These are phyloP conservation scores for Druceiella hillmani DNA, from an alignment of 2,888 invertebrate genomes.

Conservation along the genomic window DNA sequence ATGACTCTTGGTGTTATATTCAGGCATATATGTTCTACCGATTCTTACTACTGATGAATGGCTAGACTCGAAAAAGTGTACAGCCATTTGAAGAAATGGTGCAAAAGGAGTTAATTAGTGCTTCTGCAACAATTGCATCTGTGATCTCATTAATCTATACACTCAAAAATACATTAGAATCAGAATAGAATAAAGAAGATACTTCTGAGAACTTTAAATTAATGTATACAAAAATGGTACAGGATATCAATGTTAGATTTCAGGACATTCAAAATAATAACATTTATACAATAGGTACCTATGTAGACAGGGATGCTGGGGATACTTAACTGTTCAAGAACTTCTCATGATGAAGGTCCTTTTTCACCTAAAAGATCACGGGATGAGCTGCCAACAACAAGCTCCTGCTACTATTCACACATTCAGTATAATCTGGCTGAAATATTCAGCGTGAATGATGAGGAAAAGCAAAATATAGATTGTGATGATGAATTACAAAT, in stretches of 20 bases:
- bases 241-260: conserved; percentile 8
- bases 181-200: too few species aligned
- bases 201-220: too few species aligned
- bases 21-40: too few species aligned
- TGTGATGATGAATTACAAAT: conserved; percentile 6
- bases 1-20: too few species aligned
- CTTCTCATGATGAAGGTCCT: conserved; percentile 10
- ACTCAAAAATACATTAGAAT: too few species aligned
- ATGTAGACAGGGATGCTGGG: conserved; percentile 8
- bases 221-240: too few species aligned
- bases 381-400: conserved; percentile 6
- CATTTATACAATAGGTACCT: conserved; percentile 14
- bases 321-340: conserved; percentile 11
- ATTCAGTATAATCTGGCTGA: conserved; percentile 11
- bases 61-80: too few species aligned
- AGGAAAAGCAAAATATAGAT: conserved; percentile 14
- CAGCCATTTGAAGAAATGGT: too few species aligned
- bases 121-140: too few species aligned
- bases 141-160: too few species aligned
- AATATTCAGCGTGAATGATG: conserved; percentile 14
- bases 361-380: conserved; percentile 9
- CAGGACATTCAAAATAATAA: conserved; percentile 10
- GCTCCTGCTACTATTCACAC: conserved; percentile 6
- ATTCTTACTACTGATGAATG: too few species aligned
- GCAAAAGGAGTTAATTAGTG: too few species aligned